Base-by-base conservation (phyloP, 2,797 vertebrate species). In the Caiman crocodilus region DNA sequence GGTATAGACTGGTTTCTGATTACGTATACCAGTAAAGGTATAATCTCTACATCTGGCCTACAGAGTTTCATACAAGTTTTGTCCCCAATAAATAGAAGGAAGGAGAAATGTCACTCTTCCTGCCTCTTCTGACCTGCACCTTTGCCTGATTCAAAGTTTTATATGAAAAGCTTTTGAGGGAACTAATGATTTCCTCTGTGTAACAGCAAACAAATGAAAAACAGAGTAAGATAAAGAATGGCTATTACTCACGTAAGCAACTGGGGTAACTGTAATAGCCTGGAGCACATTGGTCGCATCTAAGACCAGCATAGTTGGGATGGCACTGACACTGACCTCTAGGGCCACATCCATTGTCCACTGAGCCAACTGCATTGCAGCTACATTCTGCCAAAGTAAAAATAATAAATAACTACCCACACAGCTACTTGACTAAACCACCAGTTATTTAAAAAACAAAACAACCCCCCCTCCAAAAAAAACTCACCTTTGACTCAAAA, bases 241-340 rank as follows among this genome's bases (percentile, higher is more conserved):
- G 42, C 9, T 77, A 74, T 77, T 89, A 98, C 97, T 97, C 95
- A 98, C 97, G 56, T 56, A 93, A 97, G 87, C 98, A 98, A 82
- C 73, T 96, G 55, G 98, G 98, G 87, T 98, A 98, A 78, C 97
- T 96, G 86, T 98, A 98, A 96, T 98, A 98, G 81, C 98, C 98
- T 3, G 92, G 93, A 55, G 98, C 97, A 20, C 98, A 98, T 32
- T 92, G 95, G 6, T 98, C 97, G 96, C 98, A 99, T 58, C 94
- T 96, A 75, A 76, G 89, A 28, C 98, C 98, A 13, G 90, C 92
- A 3, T 96, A 98, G 93, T 97, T 98, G 17, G 84, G 81, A 6
- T 25, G 96, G 93, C 98, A 98, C 32, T n/a, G 77, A 91, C 98
- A 98, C 78, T 97, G 98, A 58, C 98, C 98, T 23, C 16, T 78